These are phyloP conservation scores for Lophius piscatorius DNA, from an alignment of 2,113 vertebrate species.

Conservation along the genomic window DNA sequence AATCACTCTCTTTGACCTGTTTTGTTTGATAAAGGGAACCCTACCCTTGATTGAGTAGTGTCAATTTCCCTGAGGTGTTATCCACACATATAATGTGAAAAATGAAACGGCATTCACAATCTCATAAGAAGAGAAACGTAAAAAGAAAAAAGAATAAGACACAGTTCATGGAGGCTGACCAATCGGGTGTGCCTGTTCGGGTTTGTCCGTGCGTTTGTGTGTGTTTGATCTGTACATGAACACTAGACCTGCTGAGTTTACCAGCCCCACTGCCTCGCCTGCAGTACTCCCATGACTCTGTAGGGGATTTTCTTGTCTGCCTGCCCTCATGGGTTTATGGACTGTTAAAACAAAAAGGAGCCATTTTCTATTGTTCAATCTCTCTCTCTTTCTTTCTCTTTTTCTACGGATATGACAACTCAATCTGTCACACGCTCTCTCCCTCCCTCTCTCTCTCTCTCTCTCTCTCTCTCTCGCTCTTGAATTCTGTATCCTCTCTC, in stretches of 20 bases:
- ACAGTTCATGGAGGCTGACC: slow-evolving; percentile 18
- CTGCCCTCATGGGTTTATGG: slow-evolving; percentile 61
- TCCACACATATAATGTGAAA: slow-evolving; percentile 12
- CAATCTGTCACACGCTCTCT: slow-evolving; percentile 15
- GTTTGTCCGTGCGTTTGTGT: slow-evolving; percentile 29
- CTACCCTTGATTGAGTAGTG: slow-evolving; percentile 13
- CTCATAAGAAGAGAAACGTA: no score
- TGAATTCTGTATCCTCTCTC: slow-evolving; percentile 69
- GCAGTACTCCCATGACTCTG: slow-evolving; percentile 62
- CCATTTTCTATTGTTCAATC: slow-evolving; percentile 73
- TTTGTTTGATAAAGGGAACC: slow-evolving; percentile 19
- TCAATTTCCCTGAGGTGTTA: slow-evolving; percentile 13
- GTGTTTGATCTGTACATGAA: slow-evolving; percentile 34
- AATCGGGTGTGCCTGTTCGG: slow-evolving; percentile 28
- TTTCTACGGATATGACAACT: slow-evolving; percentile 32
- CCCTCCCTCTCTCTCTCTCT: slow-evolving; percentile 11
- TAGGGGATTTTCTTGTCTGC: slow-evolving; percentile 63
- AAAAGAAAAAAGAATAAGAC: slow-evolving; percentile 1
- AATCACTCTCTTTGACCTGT: background rate
- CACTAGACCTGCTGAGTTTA: slow-evolving; percentile 45
- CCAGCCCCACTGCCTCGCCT: slow-evolving; percentile 68
- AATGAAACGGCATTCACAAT: no score
- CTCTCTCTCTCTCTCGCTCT: slow-evolving; percentile 35
- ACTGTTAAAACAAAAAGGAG: slow-evolving; percentile 68
- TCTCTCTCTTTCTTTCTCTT: slow-evolving; percentile 12